Percentiles rank a stretch among this genome's conserved stretches.
These are phyloP conservation scores for Solea solea DNA, from an alignment of 2,113 vertebrate genomes.

Conservation along the genomic window DNA sequence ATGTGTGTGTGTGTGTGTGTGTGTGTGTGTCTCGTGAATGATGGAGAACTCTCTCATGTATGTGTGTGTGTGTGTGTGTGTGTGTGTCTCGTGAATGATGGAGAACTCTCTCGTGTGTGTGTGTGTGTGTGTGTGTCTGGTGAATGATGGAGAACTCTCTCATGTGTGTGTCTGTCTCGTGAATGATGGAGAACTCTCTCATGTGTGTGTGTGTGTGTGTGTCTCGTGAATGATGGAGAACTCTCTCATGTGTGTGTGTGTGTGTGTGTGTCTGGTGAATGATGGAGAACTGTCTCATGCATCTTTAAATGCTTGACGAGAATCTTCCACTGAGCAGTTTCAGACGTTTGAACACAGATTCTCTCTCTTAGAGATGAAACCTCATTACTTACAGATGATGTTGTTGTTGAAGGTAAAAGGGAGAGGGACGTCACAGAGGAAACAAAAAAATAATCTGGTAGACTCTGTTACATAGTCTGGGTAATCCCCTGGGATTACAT, in stretches of 20 bases:
- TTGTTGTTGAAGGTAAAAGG: too few species aligned
- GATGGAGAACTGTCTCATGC: conserved; percentile 70
- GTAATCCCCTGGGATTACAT: conserved; percentile 47
- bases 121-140: too few species aligned
- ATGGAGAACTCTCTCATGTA: too few species aligned
- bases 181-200: neutral
- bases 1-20: neutral
- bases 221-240: too few species aligned
- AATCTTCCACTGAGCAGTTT: conserved; percentile 50
- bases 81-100: too few species aligned
- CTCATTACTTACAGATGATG: too few species aligned
- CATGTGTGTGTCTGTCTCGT: too few species aligned
- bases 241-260: neutral
- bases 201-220: too few species aligned
- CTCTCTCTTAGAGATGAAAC: too few species aligned
- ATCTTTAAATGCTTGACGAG: conserved; percentile 72
- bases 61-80: too few species aligned
- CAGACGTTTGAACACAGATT: conserved; percentile 15
- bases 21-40: too few species aligned
- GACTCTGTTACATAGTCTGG: conserved; percentile 40
- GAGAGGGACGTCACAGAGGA: too few species aligned
- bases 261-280: conserved; percentile 64
- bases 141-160: neutral
- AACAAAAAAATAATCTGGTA: conserved; percentile 26
- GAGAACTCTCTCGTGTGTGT: neutral